phyloP scores from a whole-genome alignment of 2,888 invertebrate genomes.

The Tridacna gigas region DNA sequence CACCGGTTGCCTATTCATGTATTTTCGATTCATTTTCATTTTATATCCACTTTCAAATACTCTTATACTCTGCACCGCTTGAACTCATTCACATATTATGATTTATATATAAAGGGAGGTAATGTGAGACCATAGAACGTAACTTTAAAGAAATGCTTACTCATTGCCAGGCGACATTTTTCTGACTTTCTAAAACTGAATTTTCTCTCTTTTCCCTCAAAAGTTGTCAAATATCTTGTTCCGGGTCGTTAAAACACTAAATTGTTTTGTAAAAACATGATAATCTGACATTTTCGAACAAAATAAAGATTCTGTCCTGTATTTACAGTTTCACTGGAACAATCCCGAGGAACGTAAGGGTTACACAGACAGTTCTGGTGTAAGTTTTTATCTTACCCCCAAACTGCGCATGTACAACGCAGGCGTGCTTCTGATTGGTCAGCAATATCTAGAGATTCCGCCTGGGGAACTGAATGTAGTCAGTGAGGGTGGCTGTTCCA shows the following conservation, averaged over 20 bases:
- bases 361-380: constrained; percentile 70
- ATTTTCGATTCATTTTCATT: too few species aligned
- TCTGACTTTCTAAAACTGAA: too few species aligned
- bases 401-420: constrained; percentile 65
- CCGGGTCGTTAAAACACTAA: background rate
- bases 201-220: too few species aligned
- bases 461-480: constrained; percentile 45
- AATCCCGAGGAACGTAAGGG: constrained; percentile 64
- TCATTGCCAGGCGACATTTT: too few species aligned
- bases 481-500: constrained; percentile 23
- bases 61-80: too few species aligned
- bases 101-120: too few species aligned
- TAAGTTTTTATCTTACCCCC: constrained; percentile 66
- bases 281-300: background rate
- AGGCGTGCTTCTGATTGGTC: constrained; percentile 65
- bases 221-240: too few species aligned
- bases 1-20: too few species aligned
- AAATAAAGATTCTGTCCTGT: background rate
- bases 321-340: constrained; percentile 72
- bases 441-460: constrained; percentile 66
- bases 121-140: too few species aligned
- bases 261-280: background rate
- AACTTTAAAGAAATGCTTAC: too few species aligned
- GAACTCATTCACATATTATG: too few species aligned
- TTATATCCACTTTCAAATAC: too few species aligned